phyloP scores from a whole-genome alignment of 2,888 invertebrate genomes.

The Chironomus tentans region DNA sequence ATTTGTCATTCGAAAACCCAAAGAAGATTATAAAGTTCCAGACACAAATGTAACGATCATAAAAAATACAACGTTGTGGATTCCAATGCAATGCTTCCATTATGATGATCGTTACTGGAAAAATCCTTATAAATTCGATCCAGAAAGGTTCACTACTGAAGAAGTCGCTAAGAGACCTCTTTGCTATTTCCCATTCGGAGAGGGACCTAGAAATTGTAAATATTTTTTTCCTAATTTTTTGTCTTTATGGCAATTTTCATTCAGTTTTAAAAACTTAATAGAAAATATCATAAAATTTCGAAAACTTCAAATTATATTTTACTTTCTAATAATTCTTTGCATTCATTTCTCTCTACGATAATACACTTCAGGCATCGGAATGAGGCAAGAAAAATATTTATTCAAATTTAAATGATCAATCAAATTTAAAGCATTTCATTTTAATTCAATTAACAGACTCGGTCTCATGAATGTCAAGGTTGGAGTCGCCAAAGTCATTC shows the following conservation, averaged over 20 bases:
- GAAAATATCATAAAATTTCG: too few relatives aligned
- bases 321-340: background rate
- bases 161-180: background rate
- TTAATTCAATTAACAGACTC: background rate
- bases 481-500: slow-evolving; percentile 15
- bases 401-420: background rate
- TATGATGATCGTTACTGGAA: slow-evolving; percentile 18
- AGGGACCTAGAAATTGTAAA: slow-evolving; percentile 9
- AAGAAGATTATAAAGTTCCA: slow-evolving; percentile 19
- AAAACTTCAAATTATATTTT: too few relatives aligned
- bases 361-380: background rate
- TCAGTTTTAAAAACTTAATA: too few relatives aligned
- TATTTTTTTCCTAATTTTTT: background rate
- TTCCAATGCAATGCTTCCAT: slow-evolving; percentile 15
- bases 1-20: background rate
- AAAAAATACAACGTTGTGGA: slow-evolving; percentile 12
- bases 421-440: too few relatives aligned
- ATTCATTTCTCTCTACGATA: background rate
- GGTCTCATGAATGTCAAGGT: slow-evolving; percentile 26
- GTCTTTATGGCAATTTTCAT: too few relatives aligned
- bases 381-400: background rate
- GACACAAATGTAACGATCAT: background rate
- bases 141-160: slow-evolving; percentile 16
- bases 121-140: slow-evolving; percentile 15
- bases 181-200: slow-evolving; percentile 14